Base-by-base conservation (phyloP, 2,888 invertebrate species). In the Zygaena filipendulae region DNA sequence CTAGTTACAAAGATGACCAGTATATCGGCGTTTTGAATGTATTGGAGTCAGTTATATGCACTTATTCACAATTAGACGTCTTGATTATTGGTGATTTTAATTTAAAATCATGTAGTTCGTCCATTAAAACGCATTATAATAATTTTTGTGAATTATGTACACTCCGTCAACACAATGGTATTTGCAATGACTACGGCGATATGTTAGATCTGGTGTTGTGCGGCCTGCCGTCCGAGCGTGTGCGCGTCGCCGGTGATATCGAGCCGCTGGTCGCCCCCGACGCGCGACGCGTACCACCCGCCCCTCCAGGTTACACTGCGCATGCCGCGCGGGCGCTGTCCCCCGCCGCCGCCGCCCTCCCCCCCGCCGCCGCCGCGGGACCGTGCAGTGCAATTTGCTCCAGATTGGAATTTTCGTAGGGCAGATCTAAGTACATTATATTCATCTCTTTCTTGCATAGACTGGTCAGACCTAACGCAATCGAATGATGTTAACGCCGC, bases 241-340 rank as follows among this genome's bases (percentile, higher is more conserved):
- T 16, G 10, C 2, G 18, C 9, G 6, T 13, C 13, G 9, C 13
- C 27, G 3, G 18, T 27, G 11, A 23, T 27, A n/a, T 23, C 27
- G 8, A 6, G 14, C 14, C 21, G 10, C 23, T 18, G 6, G 14
- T n/a, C 4, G 27, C 33, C 13, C 27, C 11, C 2, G 30, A 29
- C 21, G 24, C 27, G n/a, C 28, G 23, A 23, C 30, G 30, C 3
- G 21, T 24, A 10, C 33, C 30, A 11, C n/a, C n/a, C n/a, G n/a
- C n/a, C n/a, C n/a, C n/a, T n/a, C n/a, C n/a, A n/a, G n/a, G n/a
- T n/a, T n/a, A n/a, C n/a, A n/a, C n/a, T n/a, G n/a, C n/a, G n/a
- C n/a, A n/a, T n/a, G n/a, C n/a, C n/a, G n/a, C n/a, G n/a, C n/a
- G n/a, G n/a, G n/a, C n/a, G n/a, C n/a, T n/a, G n/a, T n/a, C n/a